Evolutionary conservation across 2,113 vertebrate genomes (phyloP).

Genomic region (Forbesichthys papilliferus): DNA sequence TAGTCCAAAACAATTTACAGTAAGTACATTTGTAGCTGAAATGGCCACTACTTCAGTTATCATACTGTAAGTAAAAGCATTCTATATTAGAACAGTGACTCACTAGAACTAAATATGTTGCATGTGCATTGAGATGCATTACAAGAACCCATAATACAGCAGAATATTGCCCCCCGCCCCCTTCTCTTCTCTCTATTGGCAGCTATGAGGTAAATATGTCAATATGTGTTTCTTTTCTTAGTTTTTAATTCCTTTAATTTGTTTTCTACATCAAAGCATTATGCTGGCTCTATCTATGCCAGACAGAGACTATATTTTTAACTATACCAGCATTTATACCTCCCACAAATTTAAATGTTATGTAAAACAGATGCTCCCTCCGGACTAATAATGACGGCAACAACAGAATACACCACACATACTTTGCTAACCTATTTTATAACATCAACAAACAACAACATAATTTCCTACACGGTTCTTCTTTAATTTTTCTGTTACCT

Average conservation of each 20-base stretch:
- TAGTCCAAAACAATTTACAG: no score
- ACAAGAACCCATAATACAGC: no score
- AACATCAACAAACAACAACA: not conserved
- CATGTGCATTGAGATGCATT: conserved; percentile 5
- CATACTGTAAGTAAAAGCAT: conserved; percentile 1
- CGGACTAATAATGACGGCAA: not conserved
- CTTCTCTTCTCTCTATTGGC: no score
- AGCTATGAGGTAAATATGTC: not conserved
- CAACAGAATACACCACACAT: not conserved
- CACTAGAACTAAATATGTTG: conserved; percentile 11
- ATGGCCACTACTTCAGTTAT: no score
- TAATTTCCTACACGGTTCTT: not conserved
- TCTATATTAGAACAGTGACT: conserved; percentile 16
- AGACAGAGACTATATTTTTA: conserved; percentile 45
- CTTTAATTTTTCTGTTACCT: conserved; percentile 72
- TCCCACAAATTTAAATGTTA: not conserved
- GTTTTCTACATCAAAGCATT: conserved; percentile 3
- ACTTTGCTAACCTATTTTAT: not conserved
- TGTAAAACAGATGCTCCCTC: not conserved
- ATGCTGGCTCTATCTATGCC: conserved; percentile 34
- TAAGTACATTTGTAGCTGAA: no score
- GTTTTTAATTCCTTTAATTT: conserved; percentile 12
- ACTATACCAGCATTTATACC: conserved; percentile 31
- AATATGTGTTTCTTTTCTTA: conserved; percentile 9
- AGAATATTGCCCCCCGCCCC: no score